A percentile compares a stretch with the other conserved stretches of the same genome.
Conservation (phyloP, 2,113 vertebrate genomes). For the Mirza zaza region DNA sequence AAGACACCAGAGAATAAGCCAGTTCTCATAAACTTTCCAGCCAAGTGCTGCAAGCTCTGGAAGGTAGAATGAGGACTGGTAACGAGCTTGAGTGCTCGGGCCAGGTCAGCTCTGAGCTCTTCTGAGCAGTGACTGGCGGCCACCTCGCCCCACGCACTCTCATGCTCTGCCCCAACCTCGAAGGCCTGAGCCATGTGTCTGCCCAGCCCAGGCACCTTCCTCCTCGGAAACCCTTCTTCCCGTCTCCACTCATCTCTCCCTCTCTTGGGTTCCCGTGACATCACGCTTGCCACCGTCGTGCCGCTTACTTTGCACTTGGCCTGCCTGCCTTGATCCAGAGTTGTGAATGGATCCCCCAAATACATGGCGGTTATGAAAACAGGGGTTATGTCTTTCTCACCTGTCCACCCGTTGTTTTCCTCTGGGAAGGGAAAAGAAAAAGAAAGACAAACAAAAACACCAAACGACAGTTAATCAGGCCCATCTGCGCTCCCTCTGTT, state of each 20-base stretch:
- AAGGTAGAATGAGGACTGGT: conserved; percentile 44
- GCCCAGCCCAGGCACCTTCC: neutral
- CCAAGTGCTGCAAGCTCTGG: conserved; percentile 64
- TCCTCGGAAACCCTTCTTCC: neutral
- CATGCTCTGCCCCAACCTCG: neutral
- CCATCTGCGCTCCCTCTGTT: fast-evolving
- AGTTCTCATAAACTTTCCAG: conserved; percentile 78
- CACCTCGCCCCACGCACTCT: neutral
- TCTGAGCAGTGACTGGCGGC: neutral
- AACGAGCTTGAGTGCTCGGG: conserved; percentile 44
- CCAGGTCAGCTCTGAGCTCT: neutral
- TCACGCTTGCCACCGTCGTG: fast-evolving
- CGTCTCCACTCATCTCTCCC: neutral
- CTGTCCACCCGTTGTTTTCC: neutral
- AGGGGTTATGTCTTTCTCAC: neutral
- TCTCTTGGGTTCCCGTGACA: fast-evolving
- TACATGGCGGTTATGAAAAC: neutral
- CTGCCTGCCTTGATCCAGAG: neutral
- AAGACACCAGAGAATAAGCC: conserved; percentile 77
- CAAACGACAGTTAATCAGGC: too few relatives aligned
- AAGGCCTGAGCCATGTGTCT: fast-evolving
- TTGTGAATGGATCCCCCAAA: neutral
- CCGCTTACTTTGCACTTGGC: neutral
- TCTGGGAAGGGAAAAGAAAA: neutral
- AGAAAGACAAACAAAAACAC: neutral